Evolutionary conservation across 2,888 invertebrate genomes (phyloP), one percentile per base, ranked within the genome.

Genomic region (Caenorhabditis panamensis): DNA sequence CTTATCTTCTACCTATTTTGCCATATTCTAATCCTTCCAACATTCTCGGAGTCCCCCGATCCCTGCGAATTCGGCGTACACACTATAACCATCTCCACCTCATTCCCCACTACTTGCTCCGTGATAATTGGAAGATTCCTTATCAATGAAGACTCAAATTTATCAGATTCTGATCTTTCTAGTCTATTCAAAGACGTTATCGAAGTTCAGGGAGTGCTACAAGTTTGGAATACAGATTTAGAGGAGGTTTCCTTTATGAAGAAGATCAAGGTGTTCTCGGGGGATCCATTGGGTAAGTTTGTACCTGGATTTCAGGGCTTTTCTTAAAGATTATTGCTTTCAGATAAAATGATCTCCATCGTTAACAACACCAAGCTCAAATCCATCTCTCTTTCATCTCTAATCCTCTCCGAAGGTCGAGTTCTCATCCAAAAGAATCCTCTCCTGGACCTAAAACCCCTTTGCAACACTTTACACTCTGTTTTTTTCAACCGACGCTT

Each of bases 221-320:
- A 72, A 31, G 49, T 72, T 4, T 64, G 63, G 63, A 72, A 72
- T 47, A 49, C 63, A 11, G 24, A 63, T 2, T 37, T 72, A 6
- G 58, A 56, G 28, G 22, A 24, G 1, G 24, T 37, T 9, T 18
- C 28, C 13, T 72, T 72, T 24, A 53, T 20, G 16, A 44, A 22
- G 22, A 72, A 24, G 3, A 47, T 72, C 22, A 18, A 18, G 16
- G 58, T n/a, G 11, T 36, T 72, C 0, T 49, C 56, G 5, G 72
- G 72, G 11, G 72, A 72, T 63, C 63, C 56, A 1, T 22, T 72
- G 20, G 71, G 69, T 31, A 31, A 31, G 31, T 6, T 4, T 9
- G 5, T 31, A n/a, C n/a, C n/a, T n/a, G n/a, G n/a, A n/a, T 31
- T 6, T 31, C 31, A 31, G n/a, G 13, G 51, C 18, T 24, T n/a